Evolutionary conservation across 2,797 vertebrate genomes (phyloP), one percentile per base, ranked within the genome.

Genomic region (Luscinia megarhynchos): DNA sequence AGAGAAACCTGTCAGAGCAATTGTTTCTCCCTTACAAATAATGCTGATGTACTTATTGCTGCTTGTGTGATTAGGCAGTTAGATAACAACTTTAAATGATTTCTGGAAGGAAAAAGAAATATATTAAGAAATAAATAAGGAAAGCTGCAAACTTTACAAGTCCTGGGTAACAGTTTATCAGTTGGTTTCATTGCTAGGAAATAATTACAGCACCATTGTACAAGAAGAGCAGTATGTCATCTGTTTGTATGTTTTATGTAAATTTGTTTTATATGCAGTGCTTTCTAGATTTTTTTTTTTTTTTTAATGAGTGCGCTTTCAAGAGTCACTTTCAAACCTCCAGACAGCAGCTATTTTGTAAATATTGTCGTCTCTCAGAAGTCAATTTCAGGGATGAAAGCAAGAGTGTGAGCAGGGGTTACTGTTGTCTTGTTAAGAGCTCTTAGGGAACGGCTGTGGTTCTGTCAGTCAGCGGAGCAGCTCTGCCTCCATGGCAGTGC

Each of bases 391-490:
- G 75, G 41, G 69, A 66, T 21, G 32, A 79, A 64, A 86, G 12
- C 38, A 11, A 3, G 64, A 34, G 15, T 8, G 5, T 50, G 70
- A 32, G 63, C 15, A 74, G 64, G 64, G 62, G 30, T 72, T 86
- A 54, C 53, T 88, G 85, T 79, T 86, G 54, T 67, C 30, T 72
- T 87, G 23, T 80, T 90, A 61, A 84, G 92, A 95, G 74, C 74
- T 88, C 70, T 66, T 64, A 55, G 73, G 41, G 67, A 64, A 89
- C 13, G 70, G 32, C 13, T 16, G 34, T 50, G 84, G 68, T 55
- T 93, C 53, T 95, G 78, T 88, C 96, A 94, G 73, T 72, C 87
- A 95, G 79, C 3, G 11, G 59, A 94, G 67, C 95, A 86, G 91
- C 94, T 84, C 91, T 97, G 94, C 95, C 92, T 82, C 61, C 58